Conservation (phyloP, 2,113 vertebrate species). For the Dicrurus megarhynchus region DNA sequence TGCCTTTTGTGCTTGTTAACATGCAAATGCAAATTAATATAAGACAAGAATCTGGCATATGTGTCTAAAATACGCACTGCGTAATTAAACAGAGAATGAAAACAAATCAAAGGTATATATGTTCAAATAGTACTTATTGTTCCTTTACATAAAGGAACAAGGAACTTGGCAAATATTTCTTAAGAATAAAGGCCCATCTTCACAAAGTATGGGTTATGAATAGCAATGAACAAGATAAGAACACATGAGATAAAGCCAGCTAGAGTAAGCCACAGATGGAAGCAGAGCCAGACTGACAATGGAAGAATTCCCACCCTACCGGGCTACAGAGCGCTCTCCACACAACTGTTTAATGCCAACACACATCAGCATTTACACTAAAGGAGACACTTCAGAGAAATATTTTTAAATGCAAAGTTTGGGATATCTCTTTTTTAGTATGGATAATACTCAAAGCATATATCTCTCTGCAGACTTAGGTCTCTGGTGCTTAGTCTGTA, state of each 20-base stretch:
- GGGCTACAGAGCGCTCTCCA: not conserved
- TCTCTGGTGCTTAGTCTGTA: conserved; percentile 58
- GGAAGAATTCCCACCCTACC: conserved; percentile 13
- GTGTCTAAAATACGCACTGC: conserved; percentile 4
- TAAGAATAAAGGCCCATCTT: conserved; percentile 34
- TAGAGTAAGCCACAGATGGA: conserved; percentile 21
- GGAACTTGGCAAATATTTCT: conserved; percentile 56
- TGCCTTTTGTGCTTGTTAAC: not conserved
- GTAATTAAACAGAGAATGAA: conserved; percentile 42
- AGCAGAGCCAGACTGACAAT: conserved; percentile 37
- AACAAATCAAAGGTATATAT: conserved; percentile 34
- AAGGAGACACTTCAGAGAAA: conserved; percentile 30
- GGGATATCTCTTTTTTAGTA: conserved; percentile 32
- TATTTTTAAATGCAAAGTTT: conserved; percentile 59
- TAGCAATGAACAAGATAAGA: conserved; percentile 60
- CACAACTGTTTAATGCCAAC: not conserved
- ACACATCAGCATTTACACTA: conserved; percentile 7
- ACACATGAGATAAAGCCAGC: conserved; percentile 20
- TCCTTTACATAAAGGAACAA: conserved; percentile 59
- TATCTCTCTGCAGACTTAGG: conserved; percentile 59
- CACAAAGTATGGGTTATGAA: conserved; percentile 47
- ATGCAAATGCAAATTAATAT: conserved; percentile 29
- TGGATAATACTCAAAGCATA: conserved; percentile 61
- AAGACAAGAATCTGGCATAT: conserved; percentile 2
- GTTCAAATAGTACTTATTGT: conserved; percentile 48